phyloP scores from a whole-genome alignment of 2,797 vertebrate species.

The Enteromius viviparus region DNA sequence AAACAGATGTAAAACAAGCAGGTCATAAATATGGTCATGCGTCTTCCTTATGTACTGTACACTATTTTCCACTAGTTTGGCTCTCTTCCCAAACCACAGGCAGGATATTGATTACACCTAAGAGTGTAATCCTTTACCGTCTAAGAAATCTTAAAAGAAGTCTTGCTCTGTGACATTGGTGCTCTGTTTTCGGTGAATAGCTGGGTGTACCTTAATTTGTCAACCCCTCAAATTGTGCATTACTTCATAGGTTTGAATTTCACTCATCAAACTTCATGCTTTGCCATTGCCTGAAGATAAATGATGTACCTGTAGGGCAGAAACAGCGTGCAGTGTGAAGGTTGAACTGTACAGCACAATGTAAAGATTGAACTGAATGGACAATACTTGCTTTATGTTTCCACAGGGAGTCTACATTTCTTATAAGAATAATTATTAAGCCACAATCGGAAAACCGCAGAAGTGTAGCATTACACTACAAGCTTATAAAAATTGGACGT shows the following conservation, averaged over 20 bases:
- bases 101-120: slow-evolving; percentile 36
- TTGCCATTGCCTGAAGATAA: slow-evolving; percentile 18
- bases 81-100: slow-evolving; percentile 28
- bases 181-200: slow-evolving; percentile 17
- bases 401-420: slow-evolving; percentile 7
- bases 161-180: slow-evolving; percentile 28
- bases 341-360: slow-evolving; percentile 27
- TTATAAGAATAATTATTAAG: slow-evolving; percentile 24
- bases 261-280: slow-evolving; percentile 6
- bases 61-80: slow-evolving; percentile 38
- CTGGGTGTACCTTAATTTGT: slow-evolving; percentile 5
- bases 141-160: slow-evolving; percentile 24
- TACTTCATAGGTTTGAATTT: slow-evolving; percentile 31
- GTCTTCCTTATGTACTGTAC: slow-evolving; percentile 31
- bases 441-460: background rate
- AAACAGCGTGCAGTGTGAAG: background rate
- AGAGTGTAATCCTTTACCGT: slow-evolving; percentile 31
- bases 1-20: slow-evolving; percentile 46
- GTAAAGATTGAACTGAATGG: slow-evolving; percentile 25
- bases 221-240: slow-evolving; percentile 23
- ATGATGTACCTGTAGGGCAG: slow-evolving; percentile 15
- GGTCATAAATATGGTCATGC: slow-evolving; percentile 32
- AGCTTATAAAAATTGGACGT: background rate
- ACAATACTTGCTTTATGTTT: slow-evolving; percentile 10
- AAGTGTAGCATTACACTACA: background rate